Evolutionary conservation across 2,113 vertebrate species (phyloP).

Genomic region (Okapia johnstoni): DNA sequence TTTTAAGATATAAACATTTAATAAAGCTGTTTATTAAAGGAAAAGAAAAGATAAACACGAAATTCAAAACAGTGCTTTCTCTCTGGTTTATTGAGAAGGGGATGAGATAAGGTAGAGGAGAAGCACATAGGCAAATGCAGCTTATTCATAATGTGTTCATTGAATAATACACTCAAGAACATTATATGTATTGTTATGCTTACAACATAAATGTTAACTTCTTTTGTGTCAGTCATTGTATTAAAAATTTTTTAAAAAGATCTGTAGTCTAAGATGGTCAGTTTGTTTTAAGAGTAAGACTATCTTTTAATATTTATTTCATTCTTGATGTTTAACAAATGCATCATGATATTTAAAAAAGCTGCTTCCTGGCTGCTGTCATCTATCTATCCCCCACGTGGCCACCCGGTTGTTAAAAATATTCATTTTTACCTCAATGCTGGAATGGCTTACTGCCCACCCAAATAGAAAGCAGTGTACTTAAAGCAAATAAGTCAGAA

Average conservation of each 20-base stretch:
- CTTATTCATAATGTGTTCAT: not conserved
- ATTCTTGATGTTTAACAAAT: constrained; percentile 11
- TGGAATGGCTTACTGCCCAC: not conserved
- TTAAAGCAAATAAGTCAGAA: constrained; percentile 2
- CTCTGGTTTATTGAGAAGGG: not conserved
- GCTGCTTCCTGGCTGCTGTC: not conserved
- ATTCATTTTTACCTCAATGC: not conserved
- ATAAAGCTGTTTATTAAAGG: not conserved
- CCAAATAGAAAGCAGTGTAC: not conserved
- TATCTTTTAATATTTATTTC: not conserved
- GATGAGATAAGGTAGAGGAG: not conserved
- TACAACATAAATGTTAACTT: not conserved
- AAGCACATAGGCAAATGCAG: not conserved
- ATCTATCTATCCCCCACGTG: not conserved
- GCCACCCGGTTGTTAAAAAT: constrained; percentile 5
- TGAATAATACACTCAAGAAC: not conserved
- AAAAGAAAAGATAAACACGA: not conserved
- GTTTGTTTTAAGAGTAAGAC: not conserved
- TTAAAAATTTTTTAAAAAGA: not conserved
- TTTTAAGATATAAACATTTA: not conserved
- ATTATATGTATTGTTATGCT: not conserved
- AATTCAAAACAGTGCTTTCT: not conserved
- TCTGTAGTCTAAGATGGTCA: not conserved
- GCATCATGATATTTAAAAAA: not conserved
- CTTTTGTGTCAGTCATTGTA: not conserved